These are phyloP conservation scores for Strix uralensis DNA, from an alignment of 2,113 vertebrate genomes.

Conservation along the genomic window DNA sequence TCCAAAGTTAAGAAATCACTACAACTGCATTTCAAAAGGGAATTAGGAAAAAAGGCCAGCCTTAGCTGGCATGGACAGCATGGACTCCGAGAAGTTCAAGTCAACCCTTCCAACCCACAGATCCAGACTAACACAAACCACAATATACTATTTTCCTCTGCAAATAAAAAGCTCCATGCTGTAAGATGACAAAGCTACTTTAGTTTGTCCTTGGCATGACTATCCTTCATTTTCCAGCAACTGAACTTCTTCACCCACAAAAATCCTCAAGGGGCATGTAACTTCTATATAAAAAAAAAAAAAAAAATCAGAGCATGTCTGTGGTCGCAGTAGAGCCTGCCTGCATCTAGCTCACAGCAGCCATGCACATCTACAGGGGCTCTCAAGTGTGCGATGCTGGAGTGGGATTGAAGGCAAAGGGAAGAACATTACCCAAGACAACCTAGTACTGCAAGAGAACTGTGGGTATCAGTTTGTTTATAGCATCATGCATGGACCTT, in stretches of 20 bases:
- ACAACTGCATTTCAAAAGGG: not conserved
- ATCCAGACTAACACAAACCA: not conserved
- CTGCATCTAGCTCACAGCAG: not conserved
- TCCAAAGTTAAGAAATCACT: not conserved
- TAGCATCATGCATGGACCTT: not conserved
- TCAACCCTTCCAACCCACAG: not conserved
- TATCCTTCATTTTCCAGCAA: not conserved
- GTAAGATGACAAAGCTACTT: not conserved
- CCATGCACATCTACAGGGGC: not conserved
- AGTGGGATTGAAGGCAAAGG: not conserved
- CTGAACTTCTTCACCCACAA: not conserved
- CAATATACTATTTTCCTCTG: not conserved
- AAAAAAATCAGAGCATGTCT: not conserved
- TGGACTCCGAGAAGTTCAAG: not conserved
- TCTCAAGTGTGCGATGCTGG: not conserved
- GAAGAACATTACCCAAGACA: not conserved
- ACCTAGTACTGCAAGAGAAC: not conserved
- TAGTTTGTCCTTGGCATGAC: not conserved
- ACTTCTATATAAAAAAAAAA: not conserved
- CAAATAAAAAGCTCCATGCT: not conserved
- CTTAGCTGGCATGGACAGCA: not conserved
- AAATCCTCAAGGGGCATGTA: not conserved
- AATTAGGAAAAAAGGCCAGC: not conserved
- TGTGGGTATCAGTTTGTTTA: not conserved
- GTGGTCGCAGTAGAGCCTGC: not conserved